These are phyloP conservation scores for Campylomormyrus tamandua DNA, from an alignment of 2,113 vertebrate genomes.

Conservation along the genomic window DNA sequence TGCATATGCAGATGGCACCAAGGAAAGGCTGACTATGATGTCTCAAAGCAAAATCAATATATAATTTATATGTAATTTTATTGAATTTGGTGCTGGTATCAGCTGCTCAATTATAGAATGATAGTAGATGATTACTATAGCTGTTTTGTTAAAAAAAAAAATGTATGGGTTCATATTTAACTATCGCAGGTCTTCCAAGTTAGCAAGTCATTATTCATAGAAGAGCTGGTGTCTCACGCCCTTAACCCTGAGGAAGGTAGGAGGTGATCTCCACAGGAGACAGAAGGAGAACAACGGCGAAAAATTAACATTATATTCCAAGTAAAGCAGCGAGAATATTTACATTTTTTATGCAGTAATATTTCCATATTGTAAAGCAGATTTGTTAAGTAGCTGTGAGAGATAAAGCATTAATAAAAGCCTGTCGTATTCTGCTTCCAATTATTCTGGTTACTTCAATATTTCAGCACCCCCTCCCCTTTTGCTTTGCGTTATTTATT, in stretches of 20 bases:
- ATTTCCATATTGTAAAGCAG: background rate
- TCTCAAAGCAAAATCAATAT: background rate
- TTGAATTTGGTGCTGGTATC: background rate
- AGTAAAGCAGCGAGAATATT: background rate
- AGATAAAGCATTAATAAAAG: background rate
- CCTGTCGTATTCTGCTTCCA: background rate
- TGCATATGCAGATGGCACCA: background rate
- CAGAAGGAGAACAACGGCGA: background rate
- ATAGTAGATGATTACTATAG: background rate
- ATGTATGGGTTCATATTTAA: background rate
- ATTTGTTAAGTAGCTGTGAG: background rate
- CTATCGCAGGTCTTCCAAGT: background rate
- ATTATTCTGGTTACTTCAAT: background rate
- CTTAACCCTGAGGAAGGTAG: background rate
- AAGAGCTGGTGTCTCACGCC: background rate
- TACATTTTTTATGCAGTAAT: background rate
- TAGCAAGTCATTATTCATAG: background rate
- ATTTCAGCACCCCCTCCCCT: background rate
- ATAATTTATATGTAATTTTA: background rate
- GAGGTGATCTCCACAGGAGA: background rate
- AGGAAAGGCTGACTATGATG: background rate
- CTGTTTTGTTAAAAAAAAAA: background rate
- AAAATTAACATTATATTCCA: background rate
- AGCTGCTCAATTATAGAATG: background rate
- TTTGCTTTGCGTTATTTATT: background rate